Percentiles rank a stretch among this genome's conserved stretches.
These are phyloP conservation scores for Hemithea aestivaria DNA, from an alignment of 2,888 invertebrate species.

Conservation along the genomic window DNA sequence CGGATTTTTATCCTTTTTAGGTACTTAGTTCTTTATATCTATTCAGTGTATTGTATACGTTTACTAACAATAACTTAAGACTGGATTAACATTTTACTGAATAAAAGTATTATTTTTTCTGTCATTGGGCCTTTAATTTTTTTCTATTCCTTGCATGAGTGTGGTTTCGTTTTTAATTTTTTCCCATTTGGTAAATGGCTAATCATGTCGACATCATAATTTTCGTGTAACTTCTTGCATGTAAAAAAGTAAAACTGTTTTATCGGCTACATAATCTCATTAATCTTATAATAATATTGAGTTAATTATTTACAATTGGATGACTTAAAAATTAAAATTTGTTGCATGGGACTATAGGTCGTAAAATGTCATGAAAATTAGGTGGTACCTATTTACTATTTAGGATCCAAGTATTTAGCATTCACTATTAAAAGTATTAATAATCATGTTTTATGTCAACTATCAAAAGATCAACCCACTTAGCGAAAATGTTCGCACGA, in stretches of 20 bases:
- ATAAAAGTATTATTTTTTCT: slow-evolving; percentile 64
- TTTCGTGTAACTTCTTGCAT: slow-evolving; percentile 3
- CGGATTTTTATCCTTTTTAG: slow-evolving; percentile 5
- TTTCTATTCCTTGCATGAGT: slow-evolving; percentile 39
- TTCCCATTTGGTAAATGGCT: slow-evolving; percentile 1
- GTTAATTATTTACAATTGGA: too few relatives aligned
- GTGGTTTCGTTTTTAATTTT: slow-evolving; percentile 23
- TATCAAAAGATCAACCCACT: too few relatives aligned
- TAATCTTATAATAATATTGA: too few relatives aligned
- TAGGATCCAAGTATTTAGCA: too few relatives aligned
- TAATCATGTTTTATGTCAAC: too few relatives aligned
- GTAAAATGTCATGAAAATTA: too few relatives aligned
- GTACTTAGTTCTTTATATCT: slow-evolving; percentile 14
- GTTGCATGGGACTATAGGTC: too few relatives aligned
- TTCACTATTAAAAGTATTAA: too few relatives aligned
- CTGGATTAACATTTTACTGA: slow-evolving; percentile 51
- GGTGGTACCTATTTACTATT: too few relatives aligned
- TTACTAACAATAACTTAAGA: slow-evolving; percentile 55
- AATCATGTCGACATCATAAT: background rate
- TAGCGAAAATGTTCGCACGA: too few relatives aligned
- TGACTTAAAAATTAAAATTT: too few relatives aligned
- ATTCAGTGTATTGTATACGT: slow-evolving; percentile 27
- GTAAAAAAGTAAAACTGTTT: background rate
- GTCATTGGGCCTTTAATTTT: slow-evolving; percentile 56
- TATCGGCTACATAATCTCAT: too few relatives aligned